These are phyloP conservation scores for Zaprionus obscuricornis DNA, from an alignment of 2,888 invertebrate species.

Conservation along the genomic window DNA sequence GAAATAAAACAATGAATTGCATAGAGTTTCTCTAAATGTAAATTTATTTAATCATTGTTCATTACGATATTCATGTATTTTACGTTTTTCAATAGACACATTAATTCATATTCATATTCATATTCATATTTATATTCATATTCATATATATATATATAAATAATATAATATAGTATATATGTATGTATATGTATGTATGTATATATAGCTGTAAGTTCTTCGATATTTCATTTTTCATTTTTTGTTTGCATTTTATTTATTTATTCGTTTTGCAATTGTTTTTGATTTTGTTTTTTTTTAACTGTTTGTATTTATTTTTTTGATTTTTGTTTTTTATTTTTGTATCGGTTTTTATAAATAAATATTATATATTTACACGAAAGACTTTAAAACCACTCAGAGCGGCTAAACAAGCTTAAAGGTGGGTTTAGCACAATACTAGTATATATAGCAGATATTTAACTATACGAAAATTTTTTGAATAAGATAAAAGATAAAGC, in stretches of 20 bases:
- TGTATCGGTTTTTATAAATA: conserved; percentile 10
- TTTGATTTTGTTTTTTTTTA: too few species aligned
- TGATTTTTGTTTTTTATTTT: too few species aligned
- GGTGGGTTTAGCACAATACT: neutral
- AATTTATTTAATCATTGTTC: conserved; percentile 67
- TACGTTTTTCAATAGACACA: conserved; percentile 60
- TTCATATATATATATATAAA: conserved; percentile 22
- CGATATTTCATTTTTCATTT: too few species aligned
- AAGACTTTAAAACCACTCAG: conserved; percentile 34
- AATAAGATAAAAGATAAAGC: conserved; percentile 8
- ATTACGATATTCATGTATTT: conserved; percentile 56
- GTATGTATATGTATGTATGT: conserved; percentile 22
- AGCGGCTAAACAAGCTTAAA: conserved; percentile 28
- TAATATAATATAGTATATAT: conserved; percentile 15
- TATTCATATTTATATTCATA: conserved; percentile 26
- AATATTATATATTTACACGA: conserved; percentile 55
- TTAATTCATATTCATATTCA: conserved; percentile 47
- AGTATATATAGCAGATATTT: too few species aligned
- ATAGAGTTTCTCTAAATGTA: conserved; percentile 70
- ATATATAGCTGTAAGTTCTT: conserved; percentile 28
- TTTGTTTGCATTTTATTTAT: too few species aligned
- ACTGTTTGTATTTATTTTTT: too few species aligned
- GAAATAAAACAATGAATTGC: neutral
- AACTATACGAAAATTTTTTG: too few species aligned
- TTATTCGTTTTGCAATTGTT: too few species aligned